phyloP scores from a whole-genome alignment of 2,113 vertebrate genomes.

The Tachysurus vachellii region DNA sequence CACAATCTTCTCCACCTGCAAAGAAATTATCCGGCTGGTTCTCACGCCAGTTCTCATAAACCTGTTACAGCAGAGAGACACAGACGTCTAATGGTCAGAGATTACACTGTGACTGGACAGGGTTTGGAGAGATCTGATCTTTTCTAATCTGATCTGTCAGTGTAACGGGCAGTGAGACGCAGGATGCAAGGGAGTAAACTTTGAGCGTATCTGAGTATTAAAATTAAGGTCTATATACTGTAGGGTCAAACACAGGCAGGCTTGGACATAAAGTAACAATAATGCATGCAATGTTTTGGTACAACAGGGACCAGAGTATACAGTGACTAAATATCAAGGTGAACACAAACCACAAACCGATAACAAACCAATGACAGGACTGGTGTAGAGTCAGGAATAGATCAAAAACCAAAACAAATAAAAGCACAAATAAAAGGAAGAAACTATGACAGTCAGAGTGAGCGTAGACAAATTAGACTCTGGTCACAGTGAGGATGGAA shows the following conservation, averaged over 20 bases:
- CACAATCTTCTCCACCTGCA: constrained; percentile 92
- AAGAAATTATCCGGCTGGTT: constrained; percentile 98
- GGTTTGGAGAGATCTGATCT: not conserved
- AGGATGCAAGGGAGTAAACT: not conserved
- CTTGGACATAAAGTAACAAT: not conserved
- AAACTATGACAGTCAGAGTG: not conserved
- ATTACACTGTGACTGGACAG: not conserved
- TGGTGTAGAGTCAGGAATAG: not conserved
- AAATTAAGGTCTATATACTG: too few species aligned
- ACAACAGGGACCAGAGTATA: not conserved
- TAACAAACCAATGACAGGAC: not conserved
- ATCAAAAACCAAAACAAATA: not conserved
- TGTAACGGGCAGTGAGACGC: not conserved
- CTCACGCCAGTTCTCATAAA: constrained; percentile 95
- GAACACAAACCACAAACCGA: not conserved
- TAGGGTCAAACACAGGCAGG: not conserved
- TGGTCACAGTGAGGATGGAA: not conserved
- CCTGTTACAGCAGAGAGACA: constrained; percentile 66
- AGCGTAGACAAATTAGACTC: not conserved
- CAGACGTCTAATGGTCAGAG: not conserved
- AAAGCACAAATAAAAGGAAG: too few species aligned
- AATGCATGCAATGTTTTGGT: not conserved
- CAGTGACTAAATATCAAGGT: not conserved
- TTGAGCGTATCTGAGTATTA: not conserved
- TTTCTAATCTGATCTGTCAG: too few species aligned